These are phyloP conservation scores for Trichogramma evanescens DNA, from an alignment of 2,888 invertebrate species.

Conservation along the genomic window DNA sequence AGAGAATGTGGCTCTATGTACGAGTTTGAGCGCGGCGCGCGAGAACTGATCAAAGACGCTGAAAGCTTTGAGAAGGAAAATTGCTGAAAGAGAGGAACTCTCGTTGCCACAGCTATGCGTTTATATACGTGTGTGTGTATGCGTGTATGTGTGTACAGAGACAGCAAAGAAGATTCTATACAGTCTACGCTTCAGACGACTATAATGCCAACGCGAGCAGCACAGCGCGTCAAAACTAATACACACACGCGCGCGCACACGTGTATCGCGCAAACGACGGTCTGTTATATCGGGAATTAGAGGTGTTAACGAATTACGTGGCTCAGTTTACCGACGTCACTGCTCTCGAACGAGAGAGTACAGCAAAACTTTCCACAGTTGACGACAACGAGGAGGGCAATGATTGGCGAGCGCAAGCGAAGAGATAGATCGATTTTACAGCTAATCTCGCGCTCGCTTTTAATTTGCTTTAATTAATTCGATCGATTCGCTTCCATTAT, in stretches of 20 bases:
- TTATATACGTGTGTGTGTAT: too few relatives aligned
- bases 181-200: too few relatives aligned
- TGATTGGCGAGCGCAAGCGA: too few relatives aligned
- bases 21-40: conserved; percentile 19
- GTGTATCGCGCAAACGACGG: not conserved
- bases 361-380: too few relatives aligned
- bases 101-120: conserved; percentile 17
- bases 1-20: conserved; percentile 12
- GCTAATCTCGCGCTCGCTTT: too few relatives aligned
- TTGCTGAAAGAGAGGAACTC: conserved; percentile 41
- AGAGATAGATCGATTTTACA: too few relatives aligned
- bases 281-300: conserved; percentile 37
- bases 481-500: too few relatives aligned
- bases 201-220: conserved; percentile 16
- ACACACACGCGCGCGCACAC: conserved; percentile 20
- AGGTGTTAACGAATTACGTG: conserved; percentile 41
- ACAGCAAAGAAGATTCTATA: too few relatives aligned
- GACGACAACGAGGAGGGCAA: too few relatives aligned
- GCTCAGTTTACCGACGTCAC: conserved; percentile 11
- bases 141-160: too few relatives aligned
- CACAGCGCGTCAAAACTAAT: conserved; percentile 39
- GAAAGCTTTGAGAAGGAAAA: conserved; percentile 44
- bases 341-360: too few relatives aligned
- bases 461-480: too few relatives aligned
- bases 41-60: conserved; percentile 46